Evolutionary conservation across 1,140 invertebrate species (phyloP).

Genomic region (Scaptomyza hsui): DNA sequence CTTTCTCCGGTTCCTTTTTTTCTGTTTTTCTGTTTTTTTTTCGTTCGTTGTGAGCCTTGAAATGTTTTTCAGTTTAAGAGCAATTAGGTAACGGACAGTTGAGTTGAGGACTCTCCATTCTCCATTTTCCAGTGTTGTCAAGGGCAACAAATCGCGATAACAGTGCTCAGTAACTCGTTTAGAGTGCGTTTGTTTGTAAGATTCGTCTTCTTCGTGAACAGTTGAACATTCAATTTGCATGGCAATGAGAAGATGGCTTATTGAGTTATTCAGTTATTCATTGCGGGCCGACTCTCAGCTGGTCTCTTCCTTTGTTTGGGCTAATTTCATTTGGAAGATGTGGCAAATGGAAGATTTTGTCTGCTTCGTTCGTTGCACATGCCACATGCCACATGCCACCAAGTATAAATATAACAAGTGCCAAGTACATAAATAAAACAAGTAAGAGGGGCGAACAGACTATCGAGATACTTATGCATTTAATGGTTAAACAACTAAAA

Average conservation of each 20-base stretch:
- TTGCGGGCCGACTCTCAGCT: constrained; percentile 8
- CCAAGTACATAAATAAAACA: constrained; percentile 76
- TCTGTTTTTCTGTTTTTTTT: too few relatives aligned
- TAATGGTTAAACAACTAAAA: too few relatives aligned
- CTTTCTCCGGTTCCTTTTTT: too few relatives aligned
- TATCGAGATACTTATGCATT: too few relatives aligned
- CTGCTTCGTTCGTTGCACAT: constrained; percentile 36
- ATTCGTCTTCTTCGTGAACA: constrained; percentile 4
- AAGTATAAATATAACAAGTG: constrained; percentile 80
- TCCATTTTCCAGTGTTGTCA: too few relatives aligned
- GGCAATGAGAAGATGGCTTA: constrained; percentile 40
- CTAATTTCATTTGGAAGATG: constrained; percentile 42
- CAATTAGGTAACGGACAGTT: too few relatives aligned
- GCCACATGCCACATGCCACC: constrained; percentile 37
- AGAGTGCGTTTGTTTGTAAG: neutral
- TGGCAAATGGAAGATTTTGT: neutral
- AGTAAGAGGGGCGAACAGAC: neutral
- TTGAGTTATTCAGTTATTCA: constrained; percentile 53
- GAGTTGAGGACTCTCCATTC: too few relatives aligned
- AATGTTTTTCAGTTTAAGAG: too few relatives aligned
- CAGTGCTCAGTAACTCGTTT: neutral
- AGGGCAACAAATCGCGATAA: too few relatives aligned
- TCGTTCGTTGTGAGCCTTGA: too few relatives aligned
- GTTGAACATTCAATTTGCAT: constrained; percentile 45
- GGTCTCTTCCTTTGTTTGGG: constrained; percentile 4